A percentile compares a stretch with the other conserved stretches of the same genome.
Evolutionary conservation across 2,113 vertebrate species (phyloP).

Genomic region (Xenopus borealis): DNA sequence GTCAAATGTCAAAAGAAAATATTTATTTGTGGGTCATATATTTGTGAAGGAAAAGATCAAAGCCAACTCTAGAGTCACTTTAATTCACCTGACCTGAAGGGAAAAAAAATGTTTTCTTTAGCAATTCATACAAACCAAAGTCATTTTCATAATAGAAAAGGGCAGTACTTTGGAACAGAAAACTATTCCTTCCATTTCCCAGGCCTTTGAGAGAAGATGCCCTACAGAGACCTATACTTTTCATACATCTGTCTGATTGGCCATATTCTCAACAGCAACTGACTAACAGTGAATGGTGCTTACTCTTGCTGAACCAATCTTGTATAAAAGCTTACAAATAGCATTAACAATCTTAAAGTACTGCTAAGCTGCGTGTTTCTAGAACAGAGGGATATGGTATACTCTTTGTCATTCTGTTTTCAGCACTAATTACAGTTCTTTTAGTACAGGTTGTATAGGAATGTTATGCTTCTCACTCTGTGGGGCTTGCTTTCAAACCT

Average conservation of each 20-base stretch:
- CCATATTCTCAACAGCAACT: constrained; percentile 8
- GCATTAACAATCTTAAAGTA: too few species aligned
- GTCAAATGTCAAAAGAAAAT: constrained; percentile 40
- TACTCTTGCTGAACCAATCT: too few species aligned
- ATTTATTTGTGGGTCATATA: constrained; percentile 33
- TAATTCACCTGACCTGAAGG: constrained; percentile 23
- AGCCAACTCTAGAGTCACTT: constrained; percentile 18
- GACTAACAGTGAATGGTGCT: background rate
- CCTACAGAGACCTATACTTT: constrained; percentile 12
- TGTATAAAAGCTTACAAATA: too few species aligned
- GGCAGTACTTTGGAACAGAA: constrained; percentile 25
- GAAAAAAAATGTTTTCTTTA: constrained; percentile 34
- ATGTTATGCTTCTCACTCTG: too few species aligned
- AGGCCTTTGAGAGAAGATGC: background rate
- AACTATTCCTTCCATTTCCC: constrained; percentile 3
- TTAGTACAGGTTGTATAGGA: too few species aligned
- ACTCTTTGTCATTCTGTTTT: too few species aligned
- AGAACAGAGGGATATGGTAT: too few species aligned
- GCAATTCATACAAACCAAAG: constrained; percentile 36
- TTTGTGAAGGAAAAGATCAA: constrained; percentile 37
- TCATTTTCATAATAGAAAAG: constrained; percentile 27
- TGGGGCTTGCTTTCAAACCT: too few species aligned
- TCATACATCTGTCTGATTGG: constrained; percentile 8
- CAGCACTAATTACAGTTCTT: too few species aligned
- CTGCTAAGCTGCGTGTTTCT: too few species aligned